Percentiles rank a stretch among this genome's conserved stretches.
These are phyloP conservation scores for Manduca sexta DNA, from an alignment of 1,140 invertebrate species.

Conservation along the genomic window DNA sequence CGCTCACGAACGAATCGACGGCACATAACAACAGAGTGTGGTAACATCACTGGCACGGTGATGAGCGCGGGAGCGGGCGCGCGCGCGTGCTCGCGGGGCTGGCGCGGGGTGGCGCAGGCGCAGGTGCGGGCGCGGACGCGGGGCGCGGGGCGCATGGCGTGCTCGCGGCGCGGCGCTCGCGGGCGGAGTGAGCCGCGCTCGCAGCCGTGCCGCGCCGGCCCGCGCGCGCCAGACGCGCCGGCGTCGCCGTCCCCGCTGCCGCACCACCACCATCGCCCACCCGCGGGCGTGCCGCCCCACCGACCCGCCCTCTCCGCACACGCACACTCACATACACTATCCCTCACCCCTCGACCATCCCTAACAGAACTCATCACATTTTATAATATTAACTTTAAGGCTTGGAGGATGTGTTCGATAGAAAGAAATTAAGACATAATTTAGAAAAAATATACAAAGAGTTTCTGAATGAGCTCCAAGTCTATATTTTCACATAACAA, in stretches of 20 bases:
- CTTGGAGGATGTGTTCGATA: no score
- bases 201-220: constrained; percentile 40
- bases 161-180: constrained; percentile 38
- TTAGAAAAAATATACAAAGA: no score
- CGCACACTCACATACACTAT: constrained; percentile 20
- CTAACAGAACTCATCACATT: background rate
- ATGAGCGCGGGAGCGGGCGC: constrained; percentile 43
- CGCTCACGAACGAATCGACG: constrained; percentile 52
- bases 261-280: constrained; percentile 24
- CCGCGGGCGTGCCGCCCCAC: constrained; percentile 24
- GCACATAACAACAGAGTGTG: constrained; percentile 59
- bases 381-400: no score
- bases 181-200: constrained; percentile 37
- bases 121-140: background rate
- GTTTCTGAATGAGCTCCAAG: no score
- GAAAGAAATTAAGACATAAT: no score
- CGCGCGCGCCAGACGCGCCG: constrained; percentile 52
- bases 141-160: constrained; percentile 33
- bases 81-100: constrained; percentile 22
- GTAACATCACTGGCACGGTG: constrained; percentile 58
- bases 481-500: no score
- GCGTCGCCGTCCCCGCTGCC: constrained; percentile 40
- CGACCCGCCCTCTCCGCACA: constrained; percentile 20
- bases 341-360: constrained; percentile 10
- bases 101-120: constrained; percentile 7